Base-by-base conservation (phyloP, 2,888 invertebrate genomes). In the Dolichomitus sp. region DNA sequence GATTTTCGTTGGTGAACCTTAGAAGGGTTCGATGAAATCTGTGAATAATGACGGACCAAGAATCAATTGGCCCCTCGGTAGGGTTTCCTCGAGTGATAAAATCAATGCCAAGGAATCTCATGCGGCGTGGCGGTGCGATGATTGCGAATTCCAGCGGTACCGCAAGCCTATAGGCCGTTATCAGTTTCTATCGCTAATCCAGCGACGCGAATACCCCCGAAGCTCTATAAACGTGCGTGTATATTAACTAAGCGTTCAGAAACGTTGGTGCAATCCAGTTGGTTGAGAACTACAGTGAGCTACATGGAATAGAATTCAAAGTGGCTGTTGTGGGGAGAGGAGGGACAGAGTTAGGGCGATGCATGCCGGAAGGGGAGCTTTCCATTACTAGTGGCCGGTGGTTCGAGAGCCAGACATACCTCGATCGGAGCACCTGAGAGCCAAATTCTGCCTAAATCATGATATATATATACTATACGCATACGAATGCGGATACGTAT, bases 361-460 rank as follows among this genome's bases (percentile, higher is more conserved):
- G 66, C 59, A 79, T 69, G 81, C 70, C 79, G 63, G 78, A 54
- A 68, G 80, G 33, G 73, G 30, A 73, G 86, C 87, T 87, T 87
- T 86, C 84, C 85, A 87, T 89, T 88, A 85, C 84, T 59, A 81
- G 80, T 78, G 65, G 54, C 76, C 73, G 57, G 65, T 63, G 83
- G 80, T 76, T 59, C 76, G 76, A 72, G 80, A 76, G 76, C 80
- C 66, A 52, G 54, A 66, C 78, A 73, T 69, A 85, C 75, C 79
- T 84, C 68, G 81, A 78, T 84, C 50, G 80, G 66, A 72, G 66
- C 76, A 76, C 76, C 80, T 76, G 76, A 76, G 68, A 42, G 68
- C 72, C 61, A 63, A 76, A 80, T 76, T 80, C 61, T 63, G 48
- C 82, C 75, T 68, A 63, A 79, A 78, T 79, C 63, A 50, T 68